Conservation (phyloP, 2,888 invertebrate species). For the Chaetogeoica ovagalla region DNA sequence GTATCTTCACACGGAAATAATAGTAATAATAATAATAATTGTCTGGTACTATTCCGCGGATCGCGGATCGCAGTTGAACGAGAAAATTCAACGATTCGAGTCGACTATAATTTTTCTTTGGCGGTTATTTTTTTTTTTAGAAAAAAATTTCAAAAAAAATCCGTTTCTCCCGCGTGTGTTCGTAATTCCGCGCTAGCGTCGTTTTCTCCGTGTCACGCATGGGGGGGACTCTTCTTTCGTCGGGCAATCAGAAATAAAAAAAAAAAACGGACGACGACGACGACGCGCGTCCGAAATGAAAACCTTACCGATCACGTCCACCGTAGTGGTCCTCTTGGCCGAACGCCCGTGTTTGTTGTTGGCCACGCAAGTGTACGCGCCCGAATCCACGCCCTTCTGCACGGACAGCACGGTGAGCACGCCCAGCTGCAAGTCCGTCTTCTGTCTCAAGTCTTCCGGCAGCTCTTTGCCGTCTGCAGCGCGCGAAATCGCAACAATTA, state of each 20-base stretch:
- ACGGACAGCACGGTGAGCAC: constrained; percentile 75
- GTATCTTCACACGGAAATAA: too few species aligned
- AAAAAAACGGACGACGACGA: neutral
- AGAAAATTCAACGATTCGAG: too few species aligned
- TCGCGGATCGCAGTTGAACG: neutral
- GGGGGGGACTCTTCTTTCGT: too few species aligned
- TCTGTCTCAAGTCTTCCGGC: constrained; percentile 79
- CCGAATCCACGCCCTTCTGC: constrained; percentile 74
- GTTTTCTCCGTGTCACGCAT: too few species aligned
- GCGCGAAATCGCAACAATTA: neutral
- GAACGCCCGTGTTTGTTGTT: constrained; percentile 77
- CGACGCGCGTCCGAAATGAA: constrained; percentile 22
- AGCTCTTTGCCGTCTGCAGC: constrained; percentile 67
- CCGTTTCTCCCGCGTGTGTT: too few species aligned
- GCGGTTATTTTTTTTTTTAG: too few species aligned
- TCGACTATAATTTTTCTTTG: too few species aligned
- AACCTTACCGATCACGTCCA: constrained; percentile 75
- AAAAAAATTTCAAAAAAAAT: too few species aligned
- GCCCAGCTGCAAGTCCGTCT: constrained; percentile 70
- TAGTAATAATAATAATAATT: too few species aligned
- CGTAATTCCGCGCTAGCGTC: too few species aligned
- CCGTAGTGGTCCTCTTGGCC: constrained; percentile 73
- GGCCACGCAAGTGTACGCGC: constrained; percentile 80
- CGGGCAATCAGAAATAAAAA: too few species aligned
- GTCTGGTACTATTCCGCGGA: too few species aligned